A percentile compares a stretch with the other conserved stretches of the same genome.
These are phyloP conservation scores for Platynereis dumerilii DNA, from an alignment of 2,888 invertebrate species.

Conservation along the genomic window DNA sequence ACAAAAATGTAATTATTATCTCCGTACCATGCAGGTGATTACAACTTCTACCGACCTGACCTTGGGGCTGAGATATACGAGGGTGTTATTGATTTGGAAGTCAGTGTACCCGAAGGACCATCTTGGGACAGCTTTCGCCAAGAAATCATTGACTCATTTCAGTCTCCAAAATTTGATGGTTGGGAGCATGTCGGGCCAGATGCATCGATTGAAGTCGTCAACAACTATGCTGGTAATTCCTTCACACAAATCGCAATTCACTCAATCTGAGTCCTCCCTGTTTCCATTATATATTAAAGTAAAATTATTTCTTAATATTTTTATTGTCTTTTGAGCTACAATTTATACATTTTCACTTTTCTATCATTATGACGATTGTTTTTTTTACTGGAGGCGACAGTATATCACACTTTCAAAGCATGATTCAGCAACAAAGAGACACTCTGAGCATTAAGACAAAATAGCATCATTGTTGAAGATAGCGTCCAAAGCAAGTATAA, in stretches of 20 bases:
- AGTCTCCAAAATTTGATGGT: neutral
- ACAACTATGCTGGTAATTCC: neutral
- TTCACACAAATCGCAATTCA: neutral
- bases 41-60: neutral
- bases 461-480: no score
- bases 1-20: no score
- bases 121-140: conserved; percentile 3
- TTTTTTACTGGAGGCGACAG: no score
- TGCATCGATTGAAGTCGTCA: neutral
- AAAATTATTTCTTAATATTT: no score
- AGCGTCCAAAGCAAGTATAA: no score
- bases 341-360: no score
- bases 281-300: neutral
- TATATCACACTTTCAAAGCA: no score
- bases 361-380: no score
- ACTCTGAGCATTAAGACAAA: no score
- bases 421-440: no score
- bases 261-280: neutral
- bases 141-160: neutral
- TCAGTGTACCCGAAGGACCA: neutral
- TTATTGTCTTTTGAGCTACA: no score
- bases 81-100: neutral
- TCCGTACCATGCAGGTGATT: no score
- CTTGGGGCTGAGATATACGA: neutral
- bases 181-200: neutral